Evolutionary conservation across 2,888 invertebrate species (phyloP), one percentile per base, ranked within the genome.

Genomic region (Drosophila birchii): DNA sequence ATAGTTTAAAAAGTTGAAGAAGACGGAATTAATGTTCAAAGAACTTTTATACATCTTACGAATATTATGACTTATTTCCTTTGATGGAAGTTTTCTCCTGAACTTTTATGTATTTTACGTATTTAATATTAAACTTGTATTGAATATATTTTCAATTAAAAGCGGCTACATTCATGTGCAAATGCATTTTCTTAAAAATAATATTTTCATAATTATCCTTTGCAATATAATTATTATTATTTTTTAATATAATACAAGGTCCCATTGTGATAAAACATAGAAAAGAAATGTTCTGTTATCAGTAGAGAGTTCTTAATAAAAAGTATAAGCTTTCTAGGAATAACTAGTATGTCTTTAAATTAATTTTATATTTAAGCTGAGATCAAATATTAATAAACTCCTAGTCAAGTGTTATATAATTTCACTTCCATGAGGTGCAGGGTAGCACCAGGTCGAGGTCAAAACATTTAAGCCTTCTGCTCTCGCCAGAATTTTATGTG

Each of bases 401-500:
- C 3, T 8, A 8, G 44, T 23, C 1, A 47, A n/a, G n/a, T 29
- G 45, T 26, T 45, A 3, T 6, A 29, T 11, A 26, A 47, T 47
- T 34, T 6, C 16, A 9, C 20, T 20, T 14, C 3, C 20, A 14
- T 20, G 0, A 3, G 6, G 16, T 36, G 36, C 23, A 26, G 47
- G 32, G 41, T 61, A 70, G 18, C 3, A 12, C 34, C 5, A 11
- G 34, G 44, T 39, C 44, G 43, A 26, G 43, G 41, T 54, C 67
- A 36, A 2, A 12, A 12, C 29, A 20, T 43, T 44, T 47, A 14
- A 43, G 36, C 36, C 44, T 26, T 45, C n/a, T 56, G 39, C 38
- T 45, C 41, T 59, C 41, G 61, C 32, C 71, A 66, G 61, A 61
- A 69, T 81, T 80, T 78, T 69, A 78, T 76, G 68, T 85, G 57